These are phyloP conservation scores for Sipha flava DNA, from an alignment of 1,140 invertebrate species.

Conservation along the genomic window DNA sequence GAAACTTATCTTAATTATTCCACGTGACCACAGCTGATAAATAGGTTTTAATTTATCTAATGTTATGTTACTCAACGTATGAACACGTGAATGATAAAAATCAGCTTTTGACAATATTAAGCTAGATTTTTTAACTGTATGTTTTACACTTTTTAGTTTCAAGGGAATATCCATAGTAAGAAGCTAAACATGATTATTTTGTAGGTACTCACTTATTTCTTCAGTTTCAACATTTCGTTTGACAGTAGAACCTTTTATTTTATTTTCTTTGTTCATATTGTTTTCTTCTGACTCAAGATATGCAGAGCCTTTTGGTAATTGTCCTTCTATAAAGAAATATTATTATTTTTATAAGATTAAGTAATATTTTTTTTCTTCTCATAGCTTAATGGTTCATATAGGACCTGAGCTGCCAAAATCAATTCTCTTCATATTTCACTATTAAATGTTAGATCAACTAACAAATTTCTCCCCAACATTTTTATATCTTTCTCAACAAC, in stretches of 20 bases:
- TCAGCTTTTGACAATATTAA: neutral
- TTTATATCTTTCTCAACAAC: no score
- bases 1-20: neutral
- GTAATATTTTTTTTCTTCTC: no score
- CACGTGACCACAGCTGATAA: neutral
- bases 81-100: neutral
- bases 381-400: no score
- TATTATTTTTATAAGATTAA: neutral
- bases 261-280: slow-evolving; percentile 27
- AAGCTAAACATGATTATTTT: neutral
- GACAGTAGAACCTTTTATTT: slow-evolving; percentile 45
- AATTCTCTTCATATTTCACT: no score
- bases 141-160: neutral
- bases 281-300: slow-evolving; percentile 56
- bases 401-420: no score
- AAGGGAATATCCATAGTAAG: no score
- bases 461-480: no score
- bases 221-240: slow-evolving; percentile 47
- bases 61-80: no score
- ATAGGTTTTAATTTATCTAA: neutral
- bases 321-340: slow-evolving; percentile 62
- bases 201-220: slow-evolving; percentile 49
- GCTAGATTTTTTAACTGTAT: no score
- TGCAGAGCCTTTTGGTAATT: slow-evolving; percentile 64
- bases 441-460: no score